phyloP scores from a whole-genome alignment of 2,797 vertebrate genomes.

The Chloroceryle amazona region DNA sequence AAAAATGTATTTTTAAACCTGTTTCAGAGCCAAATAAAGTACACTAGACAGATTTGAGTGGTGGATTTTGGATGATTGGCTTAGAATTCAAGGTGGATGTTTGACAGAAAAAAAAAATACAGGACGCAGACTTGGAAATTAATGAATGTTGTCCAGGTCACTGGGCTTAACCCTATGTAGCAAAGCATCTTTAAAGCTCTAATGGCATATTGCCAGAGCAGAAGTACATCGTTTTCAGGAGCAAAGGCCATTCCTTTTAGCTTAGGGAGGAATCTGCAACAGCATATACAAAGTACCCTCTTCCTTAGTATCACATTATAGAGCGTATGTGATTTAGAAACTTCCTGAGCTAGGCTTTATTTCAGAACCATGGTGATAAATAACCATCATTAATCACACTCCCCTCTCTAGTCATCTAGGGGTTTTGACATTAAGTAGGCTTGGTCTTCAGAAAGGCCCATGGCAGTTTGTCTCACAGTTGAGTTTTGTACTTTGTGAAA shows the following conservation, averaged over 20 bases:
- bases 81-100: not conserved
- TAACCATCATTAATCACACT: not conserved
- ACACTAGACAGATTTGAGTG: not conserved
- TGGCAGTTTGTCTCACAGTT: fast-evolving
- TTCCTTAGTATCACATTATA: not conserved
- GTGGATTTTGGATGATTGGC: not conserved
- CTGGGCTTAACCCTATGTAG: not conserved
- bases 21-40: not conserved
- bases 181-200: not conserved
- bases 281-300: not conserved
- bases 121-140: not conserved
- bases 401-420: not conserved
- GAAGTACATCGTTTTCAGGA: not conserved
- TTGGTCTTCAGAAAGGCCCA: not conserved
- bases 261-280: not conserved
- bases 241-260: not conserved
- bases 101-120: not conserved
- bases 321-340: not conserved
- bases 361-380: not conserved
- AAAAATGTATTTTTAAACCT: not conserved
- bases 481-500: not conserved
- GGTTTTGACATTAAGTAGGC: not conserved
- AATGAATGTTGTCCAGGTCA: not conserved
- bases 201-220: not conserved
- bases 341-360: not conserved